These are phyloP conservation scores for Macheiramphus alcinus DNA, from an alignment of 2,113 vertebrate genomes.

Conservation along the genomic window DNA sequence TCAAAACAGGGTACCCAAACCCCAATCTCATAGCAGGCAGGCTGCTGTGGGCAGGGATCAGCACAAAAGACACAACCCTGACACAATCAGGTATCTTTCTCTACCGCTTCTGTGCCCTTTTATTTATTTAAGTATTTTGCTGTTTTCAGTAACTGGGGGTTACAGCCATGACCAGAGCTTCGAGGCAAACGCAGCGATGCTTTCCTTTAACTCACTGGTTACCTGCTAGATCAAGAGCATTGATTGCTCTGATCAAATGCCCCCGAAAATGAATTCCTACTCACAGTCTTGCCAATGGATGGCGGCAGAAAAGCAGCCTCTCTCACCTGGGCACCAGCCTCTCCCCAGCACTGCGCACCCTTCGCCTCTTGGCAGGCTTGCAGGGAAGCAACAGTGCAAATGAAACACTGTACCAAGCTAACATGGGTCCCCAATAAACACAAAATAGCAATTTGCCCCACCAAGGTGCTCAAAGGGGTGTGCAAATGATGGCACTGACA, in stretches of 20 bases:
- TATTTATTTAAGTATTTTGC: neutral
- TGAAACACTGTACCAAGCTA: neutral
- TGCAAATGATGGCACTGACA: neutral
- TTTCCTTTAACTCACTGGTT: neutral
- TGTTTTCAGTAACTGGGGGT: neutral
- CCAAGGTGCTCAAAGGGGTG: neutral
- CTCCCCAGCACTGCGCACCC: fast-evolving
- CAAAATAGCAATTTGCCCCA: neutral
- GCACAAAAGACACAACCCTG: neutral
- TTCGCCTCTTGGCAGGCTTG: neutral
- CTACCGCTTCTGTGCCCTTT: neutral
- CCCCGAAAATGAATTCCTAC: neutral
- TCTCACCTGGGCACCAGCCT: neutral
- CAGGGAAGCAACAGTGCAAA: fast-evolving
- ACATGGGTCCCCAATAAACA: neutral
- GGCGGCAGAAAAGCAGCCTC: neutral
- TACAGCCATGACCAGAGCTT: neutral
- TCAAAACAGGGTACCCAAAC: neutral
- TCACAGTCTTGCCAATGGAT: neutral
- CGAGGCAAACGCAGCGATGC: fast-evolving
- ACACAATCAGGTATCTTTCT: too few species aligned
- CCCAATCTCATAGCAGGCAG: neutral
- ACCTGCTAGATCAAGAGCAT: neutral
- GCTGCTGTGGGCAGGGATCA: neutral
- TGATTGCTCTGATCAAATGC: neutral